Conservation (phyloP, 2,113 vertebrate species). For the Pollachius pollachius region DNA sequence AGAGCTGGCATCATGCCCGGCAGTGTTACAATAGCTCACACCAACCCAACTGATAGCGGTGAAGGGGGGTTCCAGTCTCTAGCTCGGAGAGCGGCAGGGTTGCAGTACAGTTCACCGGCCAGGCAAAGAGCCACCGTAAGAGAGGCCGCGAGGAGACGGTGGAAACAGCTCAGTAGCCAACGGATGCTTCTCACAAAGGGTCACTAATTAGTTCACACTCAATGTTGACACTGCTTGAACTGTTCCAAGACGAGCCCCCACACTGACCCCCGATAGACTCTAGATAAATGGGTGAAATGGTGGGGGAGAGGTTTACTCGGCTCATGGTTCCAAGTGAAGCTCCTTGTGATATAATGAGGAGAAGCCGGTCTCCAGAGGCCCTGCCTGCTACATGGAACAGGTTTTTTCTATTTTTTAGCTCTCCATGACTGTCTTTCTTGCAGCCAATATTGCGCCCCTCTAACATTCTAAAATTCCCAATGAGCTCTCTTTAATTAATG, state of each 20-base stretch:
- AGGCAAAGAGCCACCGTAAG: constrained; percentile 27
- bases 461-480: constrained; percentile 44
- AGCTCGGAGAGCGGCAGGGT: constrained; percentile 36
- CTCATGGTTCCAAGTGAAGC: constrained; percentile 49
- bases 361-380: constrained; percentile 43
- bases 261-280: constrained; percentile 14
- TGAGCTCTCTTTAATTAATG: constrained; percentile 60
- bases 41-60: constrained; percentile 35
- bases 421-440: constrained; percentile 50
- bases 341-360: constrained; percentile 61
- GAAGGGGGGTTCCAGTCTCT: constrained; percentile 41
- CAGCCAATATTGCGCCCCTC: constrained; percentile 30
- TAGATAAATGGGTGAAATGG: constrained; percentile 37
- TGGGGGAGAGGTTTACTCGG: constrained; percentile 27
- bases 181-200: constrained; percentile 25
- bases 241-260: constrained; percentile 47
- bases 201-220: constrained; percentile 54
- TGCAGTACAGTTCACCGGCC: constrained; percentile 32
- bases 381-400: constrained; percentile 38
- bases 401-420: constrained; percentile 19
- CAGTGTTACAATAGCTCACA: constrained; percentile 39
- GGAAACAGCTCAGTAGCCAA: constrained; percentile 25
- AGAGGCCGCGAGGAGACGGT: constrained; percentile 26
- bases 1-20: constrained; percentile 40
- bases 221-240: constrained; percentile 40